phyloP scores from a whole-genome alignment of 2,888 invertebrate genomes.

The Dasypolia templi region DNA sequence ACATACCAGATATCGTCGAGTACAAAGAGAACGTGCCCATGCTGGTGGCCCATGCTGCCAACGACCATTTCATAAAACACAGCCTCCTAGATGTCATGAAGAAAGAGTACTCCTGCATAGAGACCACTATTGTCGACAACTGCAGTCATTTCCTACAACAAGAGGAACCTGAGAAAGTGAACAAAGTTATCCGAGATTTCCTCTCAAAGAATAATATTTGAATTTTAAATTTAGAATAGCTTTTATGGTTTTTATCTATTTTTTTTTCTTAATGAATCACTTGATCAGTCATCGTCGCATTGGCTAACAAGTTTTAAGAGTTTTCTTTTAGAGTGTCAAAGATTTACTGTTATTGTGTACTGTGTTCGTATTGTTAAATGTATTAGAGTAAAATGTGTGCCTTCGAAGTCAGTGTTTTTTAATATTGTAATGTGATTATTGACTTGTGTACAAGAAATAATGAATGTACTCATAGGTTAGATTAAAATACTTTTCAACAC shows the following conservation, averaged over 20 bases:
- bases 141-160: constrained; percentile 90
- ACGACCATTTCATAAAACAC: constrained; percentile 81
- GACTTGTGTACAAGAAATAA: not conserved
- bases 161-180: constrained; percentile 88
- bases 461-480: constrained; percentile 14
- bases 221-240: not conserved
- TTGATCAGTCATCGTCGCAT: not conserved
- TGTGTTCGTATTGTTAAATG: constrained; percentile 21
- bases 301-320: not conserved
- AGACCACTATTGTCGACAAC: constrained; percentile 83
- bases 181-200: constrained; percentile 88
- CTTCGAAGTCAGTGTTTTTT: constrained; percentile 45
- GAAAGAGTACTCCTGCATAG: constrained; percentile 82
- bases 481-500: too few relatives aligned
- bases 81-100: constrained; percentile 78
- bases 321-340: not conserved
- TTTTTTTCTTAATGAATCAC: not conserved
- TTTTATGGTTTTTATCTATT: not conserved
- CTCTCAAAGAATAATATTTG: constrained; percentile 79
- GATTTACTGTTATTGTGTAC: not conserved
- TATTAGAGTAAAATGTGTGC: constrained; percentile 31
- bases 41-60: constrained; percentile 83
- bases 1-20: constrained; percentile 70
- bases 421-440: constrained; percentile 17
- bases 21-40: constrained; percentile 82